These are phyloP conservation scores for Mesocricetus auratus DNA, from an alignment of 2,113 vertebrate genomes.

Conservation along the genomic window DNA sequence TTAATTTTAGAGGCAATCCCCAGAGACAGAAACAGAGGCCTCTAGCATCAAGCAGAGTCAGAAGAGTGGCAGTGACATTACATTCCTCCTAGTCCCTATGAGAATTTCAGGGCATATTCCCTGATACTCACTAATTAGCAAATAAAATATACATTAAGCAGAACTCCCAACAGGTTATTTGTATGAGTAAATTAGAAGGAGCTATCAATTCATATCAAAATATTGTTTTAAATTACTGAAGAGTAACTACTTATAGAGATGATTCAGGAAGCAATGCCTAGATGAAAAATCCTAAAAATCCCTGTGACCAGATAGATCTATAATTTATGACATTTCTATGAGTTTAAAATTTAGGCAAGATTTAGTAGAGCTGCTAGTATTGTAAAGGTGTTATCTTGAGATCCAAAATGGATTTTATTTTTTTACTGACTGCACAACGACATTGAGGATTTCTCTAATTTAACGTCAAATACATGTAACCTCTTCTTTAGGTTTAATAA, in stretches of 20 bases:
- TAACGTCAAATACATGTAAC: background rate
- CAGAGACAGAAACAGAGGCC: background rate
- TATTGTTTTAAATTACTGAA: background rate
- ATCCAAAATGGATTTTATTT: constrained; percentile 37
- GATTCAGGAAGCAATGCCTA: background rate
- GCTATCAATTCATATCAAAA: background rate
- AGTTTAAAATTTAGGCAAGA: background rate
- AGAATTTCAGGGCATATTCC: background rate
- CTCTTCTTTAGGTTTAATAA: background rate
- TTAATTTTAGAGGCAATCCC: background rate
- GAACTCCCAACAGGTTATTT: background rate
- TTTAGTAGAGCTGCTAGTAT: background rate
- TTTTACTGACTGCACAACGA: background rate
- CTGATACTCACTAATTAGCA: background rate
- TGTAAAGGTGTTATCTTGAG: background rate
- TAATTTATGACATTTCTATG: background rate
- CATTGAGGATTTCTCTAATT: background rate
- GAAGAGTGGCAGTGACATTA: background rate
- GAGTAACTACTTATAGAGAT: background rate
- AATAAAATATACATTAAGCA: background rate
- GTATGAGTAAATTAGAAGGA: background rate
- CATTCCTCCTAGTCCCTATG: background rate
- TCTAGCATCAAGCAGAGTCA: background rate
- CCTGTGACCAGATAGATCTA: background rate
- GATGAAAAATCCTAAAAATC: background rate